Evolutionary conservation across 92 coral and sea anemone genomes (phyloP).

Genomic region (Isaurus tuberculatus): DNA sequence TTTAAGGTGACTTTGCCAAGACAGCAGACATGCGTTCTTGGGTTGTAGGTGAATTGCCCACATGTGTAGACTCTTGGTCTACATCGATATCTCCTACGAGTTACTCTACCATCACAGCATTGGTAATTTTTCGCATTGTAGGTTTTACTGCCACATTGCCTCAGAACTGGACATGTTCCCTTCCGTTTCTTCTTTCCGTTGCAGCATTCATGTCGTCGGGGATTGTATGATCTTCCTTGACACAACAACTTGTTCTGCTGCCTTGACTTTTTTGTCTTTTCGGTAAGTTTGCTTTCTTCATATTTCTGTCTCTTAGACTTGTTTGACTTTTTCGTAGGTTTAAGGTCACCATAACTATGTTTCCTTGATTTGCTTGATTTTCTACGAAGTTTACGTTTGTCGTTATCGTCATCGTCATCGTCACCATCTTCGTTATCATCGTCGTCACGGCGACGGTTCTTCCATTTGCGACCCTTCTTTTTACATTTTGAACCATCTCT

Average conservation of each 20-base stretch:
- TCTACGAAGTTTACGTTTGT: too few relatives aligned
- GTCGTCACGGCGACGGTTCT: neutral
- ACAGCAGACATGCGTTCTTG: constrained; percentile 10
- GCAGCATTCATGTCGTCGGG: constrained; percentile 5
- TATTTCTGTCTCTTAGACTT: too few relatives aligned
- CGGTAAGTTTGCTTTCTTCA: too few relatives aligned
- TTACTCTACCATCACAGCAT: neutral
- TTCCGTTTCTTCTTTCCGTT: neutral
- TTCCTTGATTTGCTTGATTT: too few relatives aligned
- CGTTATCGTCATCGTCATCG: neutral
- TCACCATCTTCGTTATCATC: neutral
- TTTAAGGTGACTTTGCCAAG: neutral
- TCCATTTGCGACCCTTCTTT: neutral
- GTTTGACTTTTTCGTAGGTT: too few relatives aligned
- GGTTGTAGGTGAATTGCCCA: neutral
- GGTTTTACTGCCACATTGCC: neutral
- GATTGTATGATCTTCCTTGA: neutral
- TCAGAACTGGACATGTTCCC: neutral
- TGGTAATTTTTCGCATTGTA: neutral
- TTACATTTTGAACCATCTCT: neutral
- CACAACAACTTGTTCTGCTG: neutral
- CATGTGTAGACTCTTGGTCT: neutral
- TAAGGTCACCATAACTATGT: too few relatives aligned
- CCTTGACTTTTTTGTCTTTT: neutral
- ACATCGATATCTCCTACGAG: neutral